Conservation (phyloP, 2,797 vertebrate species). For the Gadopsis marmoratus region DNA sequence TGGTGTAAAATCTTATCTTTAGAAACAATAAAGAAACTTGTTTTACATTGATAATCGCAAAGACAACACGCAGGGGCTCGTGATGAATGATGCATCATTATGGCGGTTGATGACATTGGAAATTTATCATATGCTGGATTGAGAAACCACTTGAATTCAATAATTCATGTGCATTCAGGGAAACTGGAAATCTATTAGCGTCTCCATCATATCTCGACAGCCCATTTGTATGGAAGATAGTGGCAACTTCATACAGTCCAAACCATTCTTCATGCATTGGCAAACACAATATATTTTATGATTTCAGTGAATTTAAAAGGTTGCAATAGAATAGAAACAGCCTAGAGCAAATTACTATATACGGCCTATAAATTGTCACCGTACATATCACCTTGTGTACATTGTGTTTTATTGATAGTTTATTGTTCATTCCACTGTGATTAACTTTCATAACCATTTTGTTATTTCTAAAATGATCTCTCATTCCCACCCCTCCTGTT, state of each 20-base stretch:
- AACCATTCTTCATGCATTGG: constrained; percentile 36
- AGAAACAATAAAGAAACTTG: constrained; percentile 39
- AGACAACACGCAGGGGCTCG: constrained; percentile 21
- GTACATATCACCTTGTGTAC: constrained; percentile 13
- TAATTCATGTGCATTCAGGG: constrained; percentile 48
- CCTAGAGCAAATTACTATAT: background rate
- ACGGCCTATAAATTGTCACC: constrained; percentile 16
- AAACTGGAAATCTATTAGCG: constrained; percentile 32
- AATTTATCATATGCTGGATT: constrained; percentile 26
- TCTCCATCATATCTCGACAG: constrained; percentile 38
- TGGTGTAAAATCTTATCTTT: constrained; percentile 29
- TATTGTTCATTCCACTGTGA: constrained; percentile 24
- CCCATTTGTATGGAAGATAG: constrained; percentile 49
- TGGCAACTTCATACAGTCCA: constrained; percentile 27
- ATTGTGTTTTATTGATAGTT: constrained; percentile 21
- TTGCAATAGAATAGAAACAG: constrained; percentile 14
- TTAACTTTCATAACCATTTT: constrained; percentile 41
- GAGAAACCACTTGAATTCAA: constrained; percentile 36
- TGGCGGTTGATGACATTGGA: constrained; percentile 3
- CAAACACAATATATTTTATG: constrained; percentile 43
- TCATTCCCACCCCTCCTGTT: background rate
- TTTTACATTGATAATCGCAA: constrained; percentile 51
- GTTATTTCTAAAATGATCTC: background rate
- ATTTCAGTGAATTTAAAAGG: constrained; percentile 51
- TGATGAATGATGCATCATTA: constrained; percentile 41